A percentile compares a stretch with the other conserved stretches of the same genome.
Evolutionary conservation across 1,140 invertebrate species (phyloP).

Genomic region (Scaptomyza montana): DNA sequence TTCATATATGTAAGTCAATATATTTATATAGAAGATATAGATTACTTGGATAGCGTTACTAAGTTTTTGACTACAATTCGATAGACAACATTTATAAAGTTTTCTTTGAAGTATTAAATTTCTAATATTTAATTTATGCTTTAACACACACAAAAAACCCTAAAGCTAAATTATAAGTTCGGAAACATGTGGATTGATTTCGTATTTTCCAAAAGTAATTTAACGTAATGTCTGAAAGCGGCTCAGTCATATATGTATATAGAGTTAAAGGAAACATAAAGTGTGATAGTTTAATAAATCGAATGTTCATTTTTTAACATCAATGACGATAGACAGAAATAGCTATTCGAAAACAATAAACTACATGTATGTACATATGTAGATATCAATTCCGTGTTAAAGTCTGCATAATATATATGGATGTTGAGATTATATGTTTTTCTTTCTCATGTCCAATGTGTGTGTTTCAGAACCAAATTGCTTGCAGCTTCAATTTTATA

Average conservation of each 20-base stretch:
- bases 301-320: slow-evolving; percentile 68
- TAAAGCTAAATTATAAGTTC: slow-evolving; percentile 36
- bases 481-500: slow-evolving; percentile 40
- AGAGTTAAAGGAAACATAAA: slow-evolving; percentile 25
- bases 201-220: background rate
- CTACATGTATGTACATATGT: no score
- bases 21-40: slow-evolving; percentile 12
- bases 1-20: slow-evolving; percentile 12
- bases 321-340: slow-evolving; percentile 66
- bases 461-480: slow-evolving; percentile 55
- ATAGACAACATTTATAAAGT: slow-evolving; percentile 79
- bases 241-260: slow-evolving; percentile 34
- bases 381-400: slow-evolving; percentile 70
- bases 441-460: slow-evolving; percentile 10
- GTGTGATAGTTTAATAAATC: background rate
- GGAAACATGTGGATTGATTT: slow-evolving; percentile 14
- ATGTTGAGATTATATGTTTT: slow-evolving; percentile 1
- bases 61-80: slow-evolving; percentile 58
- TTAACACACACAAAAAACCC: slow-evolving; percentile 33
- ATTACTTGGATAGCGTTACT: slow-evolving; percentile 55
- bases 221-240: slow-evolving; percentile 32
- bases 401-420: slow-evolving; percentile 53
- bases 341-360: slow-evolving; percentile 30
- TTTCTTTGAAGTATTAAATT: slow-evolving; percentile 47
- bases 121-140: slow-evolving; percentile 32